phyloP scores from a whole-genome alignment of 64 coral and sea anemone species.

The Montipora foliosa region DNA sequence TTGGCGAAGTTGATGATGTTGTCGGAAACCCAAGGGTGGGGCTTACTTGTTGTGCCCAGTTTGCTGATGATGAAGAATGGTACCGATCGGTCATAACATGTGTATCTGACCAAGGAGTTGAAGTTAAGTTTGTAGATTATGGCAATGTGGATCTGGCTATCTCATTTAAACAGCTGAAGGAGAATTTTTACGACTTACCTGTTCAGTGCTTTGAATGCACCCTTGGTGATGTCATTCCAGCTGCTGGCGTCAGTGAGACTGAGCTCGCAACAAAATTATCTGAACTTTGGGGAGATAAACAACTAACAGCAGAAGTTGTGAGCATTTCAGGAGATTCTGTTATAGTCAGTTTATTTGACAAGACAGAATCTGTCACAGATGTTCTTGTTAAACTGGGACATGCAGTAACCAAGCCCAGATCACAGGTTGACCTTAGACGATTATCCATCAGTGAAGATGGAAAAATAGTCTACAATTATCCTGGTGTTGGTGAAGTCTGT shows the following conservation, averaged over 20 bases:
- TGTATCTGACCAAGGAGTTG: constrained; percentile 41
- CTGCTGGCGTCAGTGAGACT: constrained; percentile 8
- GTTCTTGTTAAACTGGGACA: constrained; percentile 32
- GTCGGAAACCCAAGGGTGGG: constrained; percentile 78
- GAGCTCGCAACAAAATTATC: constrained; percentile 57
- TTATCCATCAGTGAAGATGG: constrained; percentile 59
- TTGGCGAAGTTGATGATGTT: constrained; percentile 70
- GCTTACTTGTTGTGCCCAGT: constrained; percentile 89
- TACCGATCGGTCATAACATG: constrained; percentile 80
- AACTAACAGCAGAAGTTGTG: constrained; percentile 65
- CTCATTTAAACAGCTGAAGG: constrained; percentile 73
- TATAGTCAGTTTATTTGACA: constrained; percentile 37
- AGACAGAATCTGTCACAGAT: constrained; percentile 60
- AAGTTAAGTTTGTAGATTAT: constrained; percentile 96
- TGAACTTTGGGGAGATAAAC: constrained; percentile 38
- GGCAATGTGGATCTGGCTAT: constrained; percentile 81
- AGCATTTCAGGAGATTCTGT: constrained; percentile 62
- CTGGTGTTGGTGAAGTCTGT: constrained; percentile 40
- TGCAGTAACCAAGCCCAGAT: constrained; percentile 45
- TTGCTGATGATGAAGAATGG: constrained; percentile 85
- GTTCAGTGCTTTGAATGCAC: constrained; percentile 84
- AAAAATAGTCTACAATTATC: constrained; percentile 36
- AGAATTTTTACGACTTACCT: constrained; percentile 84
- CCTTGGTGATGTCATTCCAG: constrained; percentile 68
- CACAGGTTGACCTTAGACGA: constrained; percentile 38